A percentile compares a stretch with the other conserved stretches of the same genome.
Evolutionary conservation across 2,797 vertebrate species (phyloP).

Genomic region (Anomalospiza imberbis): DNA sequence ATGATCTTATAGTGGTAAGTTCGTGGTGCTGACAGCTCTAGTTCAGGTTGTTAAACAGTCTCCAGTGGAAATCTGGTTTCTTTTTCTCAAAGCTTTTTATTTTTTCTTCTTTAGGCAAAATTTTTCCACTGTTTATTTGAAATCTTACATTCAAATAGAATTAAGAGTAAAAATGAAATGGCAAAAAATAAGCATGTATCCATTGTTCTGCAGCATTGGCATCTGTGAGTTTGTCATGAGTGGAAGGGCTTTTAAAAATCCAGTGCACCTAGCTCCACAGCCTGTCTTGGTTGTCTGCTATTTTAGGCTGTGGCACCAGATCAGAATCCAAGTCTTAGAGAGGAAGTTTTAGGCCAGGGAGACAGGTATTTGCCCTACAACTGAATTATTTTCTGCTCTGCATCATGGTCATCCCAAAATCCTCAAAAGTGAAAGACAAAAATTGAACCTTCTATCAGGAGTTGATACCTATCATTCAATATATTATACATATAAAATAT

Average conservation of each 20-base stretch:
- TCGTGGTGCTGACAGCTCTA: background rate
- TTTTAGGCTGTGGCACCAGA: background rate
- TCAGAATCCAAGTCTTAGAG: background rate
- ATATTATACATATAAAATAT: background rate
- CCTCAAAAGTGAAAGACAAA: background rate
- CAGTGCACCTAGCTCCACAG: background rate
- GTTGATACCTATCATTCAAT: background rate
- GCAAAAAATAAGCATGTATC: background rate
- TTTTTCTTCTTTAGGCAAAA: background rate
- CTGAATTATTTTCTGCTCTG: background rate
- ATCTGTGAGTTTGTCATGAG: background rate
- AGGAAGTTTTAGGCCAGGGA: background rate
- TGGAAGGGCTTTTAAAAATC: background rate
- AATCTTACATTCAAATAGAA: background rate
- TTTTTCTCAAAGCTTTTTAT: background rate
- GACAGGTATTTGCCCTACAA: background rate
- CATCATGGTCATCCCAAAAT: background rate
- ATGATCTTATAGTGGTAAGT: background rate
- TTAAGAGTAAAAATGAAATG: background rate
- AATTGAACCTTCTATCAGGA: background rate
- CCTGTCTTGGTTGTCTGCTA: background rate
- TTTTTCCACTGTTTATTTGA: background rate
- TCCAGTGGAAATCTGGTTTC: background rate
- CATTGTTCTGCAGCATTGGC: background rate
- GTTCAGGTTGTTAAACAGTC: background rate